phyloP scores from a whole-genome alignment of 2,888 invertebrate genomes.

The Ypsolopha scabrella region DNA sequence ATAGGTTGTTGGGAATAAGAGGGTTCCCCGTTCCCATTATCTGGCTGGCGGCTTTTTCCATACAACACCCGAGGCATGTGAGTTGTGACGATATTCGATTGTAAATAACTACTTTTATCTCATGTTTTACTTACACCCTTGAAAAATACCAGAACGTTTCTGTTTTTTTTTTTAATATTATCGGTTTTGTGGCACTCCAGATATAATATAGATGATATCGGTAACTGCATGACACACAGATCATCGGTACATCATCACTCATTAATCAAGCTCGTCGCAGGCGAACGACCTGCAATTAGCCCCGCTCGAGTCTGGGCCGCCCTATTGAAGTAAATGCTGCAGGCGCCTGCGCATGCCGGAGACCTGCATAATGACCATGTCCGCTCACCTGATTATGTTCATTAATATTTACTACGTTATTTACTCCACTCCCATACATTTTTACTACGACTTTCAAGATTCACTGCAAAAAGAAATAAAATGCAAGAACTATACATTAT shows the following conservation, averaged over 20 bases:
- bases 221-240: too few relatives aligned
- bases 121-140: too few relatives aligned
- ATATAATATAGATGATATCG: too few relatives aligned
- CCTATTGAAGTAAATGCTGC: conserved; percentile 43
- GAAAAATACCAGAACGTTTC: too few relatives aligned
- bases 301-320: conserved; percentile 22
- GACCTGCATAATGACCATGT: conserved; percentile 46
- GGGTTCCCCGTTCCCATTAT: background rate
- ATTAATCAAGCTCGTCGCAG: conserved; percentile 8
- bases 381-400: conserved; percentile 32
- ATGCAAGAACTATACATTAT: too few relatives aligned
- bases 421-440: conserved; percentile 19
- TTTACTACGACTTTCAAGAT: conserved; percentile 7
- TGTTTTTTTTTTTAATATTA: too few relatives aligned
- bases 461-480: too few relatives aligned
- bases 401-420: conserved; percentile 42
- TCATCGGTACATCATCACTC: too few relatives aligned
- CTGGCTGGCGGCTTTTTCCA: background rate
- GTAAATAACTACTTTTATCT: too few relatives aligned
- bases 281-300: conserved; percentile 50
- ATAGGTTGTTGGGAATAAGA: background rate
- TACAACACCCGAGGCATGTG: background rate
- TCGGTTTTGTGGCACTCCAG: too few relatives aligned
- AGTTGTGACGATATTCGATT: too few relatives aligned
- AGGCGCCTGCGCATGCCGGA: conserved; percentile 24